These are phyloP conservation scores for Sclerurus mexicanus DNA, from an alignment of 2,113 vertebrate genomes.

Conservation along the genomic window DNA sequence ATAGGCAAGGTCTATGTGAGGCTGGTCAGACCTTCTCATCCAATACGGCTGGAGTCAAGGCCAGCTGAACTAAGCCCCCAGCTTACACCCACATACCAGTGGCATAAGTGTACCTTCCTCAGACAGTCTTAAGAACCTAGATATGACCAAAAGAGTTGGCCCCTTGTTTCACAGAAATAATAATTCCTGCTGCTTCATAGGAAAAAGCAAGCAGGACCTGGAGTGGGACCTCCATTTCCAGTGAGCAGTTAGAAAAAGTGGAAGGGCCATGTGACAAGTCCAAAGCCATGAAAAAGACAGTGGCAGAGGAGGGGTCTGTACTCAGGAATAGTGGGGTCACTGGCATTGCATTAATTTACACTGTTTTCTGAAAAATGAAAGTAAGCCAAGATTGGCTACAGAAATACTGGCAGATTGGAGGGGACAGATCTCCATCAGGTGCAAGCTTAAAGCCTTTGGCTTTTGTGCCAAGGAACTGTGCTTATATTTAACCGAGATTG, in stretches of 20 bases:
- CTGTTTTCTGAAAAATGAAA: not conserved
- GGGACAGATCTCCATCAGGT: not conserved
- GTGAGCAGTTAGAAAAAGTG: not conserved
- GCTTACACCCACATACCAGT: not conserved
- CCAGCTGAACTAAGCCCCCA: not conserved
- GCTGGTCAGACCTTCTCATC: not conserved
- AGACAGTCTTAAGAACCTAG: not conserved
- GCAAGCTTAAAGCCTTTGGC: not conserved
- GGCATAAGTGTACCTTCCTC: not conserved
- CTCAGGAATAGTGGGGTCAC: not conserved
- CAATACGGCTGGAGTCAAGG: not conserved
- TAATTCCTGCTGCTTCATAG: not conserved
- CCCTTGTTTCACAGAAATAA: not conserved
- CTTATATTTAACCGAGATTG: not conserved
- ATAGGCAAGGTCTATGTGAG: not conserved
- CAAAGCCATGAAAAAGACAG: not conserved
- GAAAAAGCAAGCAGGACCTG: not conserved
- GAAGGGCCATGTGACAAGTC: not conserved
- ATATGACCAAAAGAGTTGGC: not conserved
- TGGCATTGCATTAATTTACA: not conserved
- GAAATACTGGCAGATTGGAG: not conserved
- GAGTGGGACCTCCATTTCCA: not conserved
- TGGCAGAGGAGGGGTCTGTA: not conserved
- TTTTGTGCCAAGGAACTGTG: not conserved
- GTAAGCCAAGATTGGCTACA: not conserved